Conservation (phyloP, 2,888 invertebrate genomes). For the Caenorhabditis sp. region DNA sequence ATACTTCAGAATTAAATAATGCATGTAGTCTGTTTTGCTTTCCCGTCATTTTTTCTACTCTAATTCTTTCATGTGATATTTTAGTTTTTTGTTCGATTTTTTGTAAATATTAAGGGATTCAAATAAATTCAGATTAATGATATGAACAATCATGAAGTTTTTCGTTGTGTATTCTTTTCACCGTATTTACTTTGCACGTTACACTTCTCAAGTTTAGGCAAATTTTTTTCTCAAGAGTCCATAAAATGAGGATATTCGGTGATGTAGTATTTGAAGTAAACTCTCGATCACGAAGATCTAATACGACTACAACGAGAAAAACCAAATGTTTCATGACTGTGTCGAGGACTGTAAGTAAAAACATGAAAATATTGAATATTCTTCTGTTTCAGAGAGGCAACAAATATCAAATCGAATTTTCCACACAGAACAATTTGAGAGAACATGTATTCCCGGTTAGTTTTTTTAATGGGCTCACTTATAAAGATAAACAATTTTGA, state of each 20-base stretch:
- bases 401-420: slow-evolving; percentile 12
- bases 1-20: neutral
- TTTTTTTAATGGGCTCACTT: neutral
- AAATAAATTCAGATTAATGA: neutral
- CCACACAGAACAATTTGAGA: slow-evolving; percentile 8
- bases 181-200: neutral
- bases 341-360: neutral
- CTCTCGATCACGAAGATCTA: neutral
- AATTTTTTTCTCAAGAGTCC: neutral
- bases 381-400: slow-evolving; percentile 11
- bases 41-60: slow-evolving; percentile 4
- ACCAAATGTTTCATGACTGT: neutral
- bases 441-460: slow-evolving; percentile 8
- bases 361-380: neutral
- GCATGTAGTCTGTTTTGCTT: neutral
- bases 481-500: too few species aligned
- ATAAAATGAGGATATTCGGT: slow-evolving; percentile 19
- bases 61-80: neutral
- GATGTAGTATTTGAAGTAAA: slow-evolving; percentile 9
- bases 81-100: slow-evolving; percentile 1
- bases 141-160: neutral
- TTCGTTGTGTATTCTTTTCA: neutral
- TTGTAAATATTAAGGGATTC: neutral
- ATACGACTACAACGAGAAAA: slow-evolving; percentile 1
- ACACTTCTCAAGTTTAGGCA: neutral